A percentile compares a stretch with the other conserved stretches of the same genome.
These are phyloP conservation scores for Eulemur coronatus DNA, from an alignment of 2,797 vertebrate species.

Conservation along the genomic window DNA sequence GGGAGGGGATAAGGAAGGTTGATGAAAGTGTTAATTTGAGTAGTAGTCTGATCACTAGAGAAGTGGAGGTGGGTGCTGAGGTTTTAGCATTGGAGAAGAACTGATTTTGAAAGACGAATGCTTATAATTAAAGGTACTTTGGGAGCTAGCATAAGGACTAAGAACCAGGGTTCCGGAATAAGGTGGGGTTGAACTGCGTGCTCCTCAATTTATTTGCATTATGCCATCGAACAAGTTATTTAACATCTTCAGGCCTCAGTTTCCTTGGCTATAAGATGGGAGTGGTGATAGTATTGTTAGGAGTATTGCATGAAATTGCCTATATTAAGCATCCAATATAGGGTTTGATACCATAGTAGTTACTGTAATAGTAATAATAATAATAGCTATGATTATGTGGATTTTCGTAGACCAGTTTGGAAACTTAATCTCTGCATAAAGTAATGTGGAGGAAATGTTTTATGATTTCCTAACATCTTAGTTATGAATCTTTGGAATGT, in stretches of 20 bases:
- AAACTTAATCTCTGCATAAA: background rate
- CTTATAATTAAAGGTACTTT: background rate
- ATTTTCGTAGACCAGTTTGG: background rate
- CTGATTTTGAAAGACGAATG: background rate
- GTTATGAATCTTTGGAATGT: background rate
- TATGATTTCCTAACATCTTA: background rate
- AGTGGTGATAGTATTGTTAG: background rate
- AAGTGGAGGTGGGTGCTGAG: background rate
- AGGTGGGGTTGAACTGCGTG: background rate
- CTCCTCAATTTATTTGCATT: background rate
- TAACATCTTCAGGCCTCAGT: background rate
- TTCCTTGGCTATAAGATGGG: background rate
- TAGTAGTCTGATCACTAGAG: background rate
- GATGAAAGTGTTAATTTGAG: background rate
- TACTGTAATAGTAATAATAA: background rate
- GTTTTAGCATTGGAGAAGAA: conserved; percentile 3
- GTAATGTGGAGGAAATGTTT: background rate
- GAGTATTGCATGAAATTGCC: background rate
- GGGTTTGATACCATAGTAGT: background rate
- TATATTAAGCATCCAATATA: background rate
- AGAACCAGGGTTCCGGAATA: background rate
- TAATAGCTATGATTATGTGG: background rate
- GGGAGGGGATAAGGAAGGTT: background rate
- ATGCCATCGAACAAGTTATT: background rate
- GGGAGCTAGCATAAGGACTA: background rate